These are phyloP conservation scores for Operophtera brumata DNA, from an alignment of 2,888 invertebrate species.

Conservation along the genomic window DNA sequence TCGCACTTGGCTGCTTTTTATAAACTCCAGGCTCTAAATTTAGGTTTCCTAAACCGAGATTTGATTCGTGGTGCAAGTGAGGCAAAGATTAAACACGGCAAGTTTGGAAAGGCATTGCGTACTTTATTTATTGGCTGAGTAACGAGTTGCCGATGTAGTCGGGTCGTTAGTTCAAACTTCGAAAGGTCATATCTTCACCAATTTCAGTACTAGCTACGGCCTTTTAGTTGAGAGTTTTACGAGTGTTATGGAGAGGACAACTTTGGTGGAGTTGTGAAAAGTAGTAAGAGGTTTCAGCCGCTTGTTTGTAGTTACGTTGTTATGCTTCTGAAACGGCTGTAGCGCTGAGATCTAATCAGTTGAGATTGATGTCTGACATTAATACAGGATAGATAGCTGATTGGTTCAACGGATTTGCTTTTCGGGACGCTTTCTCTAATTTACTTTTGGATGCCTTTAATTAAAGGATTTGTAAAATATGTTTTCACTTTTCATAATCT, in stretches of 20 bases:
- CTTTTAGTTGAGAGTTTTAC: neutral
- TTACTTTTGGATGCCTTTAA: neutral
- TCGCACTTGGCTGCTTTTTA: too few species aligned
- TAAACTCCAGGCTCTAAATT: too few species aligned
- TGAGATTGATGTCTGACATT: conserved; percentile 65
- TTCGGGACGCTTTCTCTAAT: conserved; percentile 13
- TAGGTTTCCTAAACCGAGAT: too few species aligned
- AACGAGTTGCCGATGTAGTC: conserved; percentile 63
- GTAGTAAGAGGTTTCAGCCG: neutral
- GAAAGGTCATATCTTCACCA: conserved; percentile 43
- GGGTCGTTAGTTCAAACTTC: conserved; percentile 55
- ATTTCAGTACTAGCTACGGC: conserved; percentile 26
- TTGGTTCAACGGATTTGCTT: conserved; percentile 54
- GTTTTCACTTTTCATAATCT: too few species aligned
- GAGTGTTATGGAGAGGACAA: neutral
- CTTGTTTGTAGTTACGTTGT: conserved; percentile 29
- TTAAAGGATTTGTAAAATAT: conserved; percentile 1
- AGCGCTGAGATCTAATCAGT: conserved; percentile 60
- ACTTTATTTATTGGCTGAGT: conserved; percentile 63
- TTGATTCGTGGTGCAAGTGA: neutral
- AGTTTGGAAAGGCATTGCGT: conserved; percentile 5
- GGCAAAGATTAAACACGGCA: neutral
- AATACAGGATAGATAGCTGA: conserved; percentile 56
- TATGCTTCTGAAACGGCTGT: conserved; percentile 30
- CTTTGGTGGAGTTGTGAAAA: neutral